These are phyloP conservation scores for Metridium senile DNA, from an alignment of 92 coral and sea anemone species.

Conservation along the genomic window DNA sequence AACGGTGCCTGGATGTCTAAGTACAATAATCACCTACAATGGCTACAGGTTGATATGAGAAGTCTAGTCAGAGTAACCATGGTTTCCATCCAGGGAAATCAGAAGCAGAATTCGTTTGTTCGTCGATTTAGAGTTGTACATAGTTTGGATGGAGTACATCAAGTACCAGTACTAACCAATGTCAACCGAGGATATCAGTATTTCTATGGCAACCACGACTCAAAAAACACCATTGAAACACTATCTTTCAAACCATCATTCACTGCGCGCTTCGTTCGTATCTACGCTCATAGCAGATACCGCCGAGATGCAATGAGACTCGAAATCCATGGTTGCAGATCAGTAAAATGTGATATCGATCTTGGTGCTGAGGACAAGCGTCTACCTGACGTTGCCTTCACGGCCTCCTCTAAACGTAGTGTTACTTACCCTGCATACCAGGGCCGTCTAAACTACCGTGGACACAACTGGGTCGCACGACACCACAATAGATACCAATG, in stretches of 20 bases:
- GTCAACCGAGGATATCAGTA: conserved; percentile 43
- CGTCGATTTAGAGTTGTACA: conserved; percentile 54
- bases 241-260: conserved; percentile 57
- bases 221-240: conserved; percentile 66
- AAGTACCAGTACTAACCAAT: conserved; percentile 37
- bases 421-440: conserved; percentile 65
- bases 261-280: conserved; percentile 61
- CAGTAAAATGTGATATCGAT: conserved; percentile 83
- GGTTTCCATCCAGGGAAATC: conserved; percentile 83
- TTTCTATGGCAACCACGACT: conserved; percentile 77
- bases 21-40: conserved; percentile 82
- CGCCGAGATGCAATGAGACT: conserved; percentile 76
- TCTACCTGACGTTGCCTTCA: conserved; percentile 80
- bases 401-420: conserved; percentile 67
- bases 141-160: conserved; percentile 80
- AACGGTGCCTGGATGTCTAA: conserved; percentile 87
- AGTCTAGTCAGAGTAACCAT: conserved; percentile 60
- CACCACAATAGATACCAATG: conserved; percentile 76
- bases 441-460: conserved; percentile 70
- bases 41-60: conserved; percentile 78
- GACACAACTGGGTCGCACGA: conserved; percentile 74
- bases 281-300: conserved; percentile 85
- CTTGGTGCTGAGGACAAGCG: conserved; percentile 86
- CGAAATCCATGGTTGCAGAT: conserved; percentile 73
- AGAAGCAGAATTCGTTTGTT: conserved; percentile 67